Evolutionary conservation across 2,113 vertebrate genomes (phyloP), one percentile per base, ranked within the genome.

Genomic region (Psilopsiagon aurifrons): DNA sequence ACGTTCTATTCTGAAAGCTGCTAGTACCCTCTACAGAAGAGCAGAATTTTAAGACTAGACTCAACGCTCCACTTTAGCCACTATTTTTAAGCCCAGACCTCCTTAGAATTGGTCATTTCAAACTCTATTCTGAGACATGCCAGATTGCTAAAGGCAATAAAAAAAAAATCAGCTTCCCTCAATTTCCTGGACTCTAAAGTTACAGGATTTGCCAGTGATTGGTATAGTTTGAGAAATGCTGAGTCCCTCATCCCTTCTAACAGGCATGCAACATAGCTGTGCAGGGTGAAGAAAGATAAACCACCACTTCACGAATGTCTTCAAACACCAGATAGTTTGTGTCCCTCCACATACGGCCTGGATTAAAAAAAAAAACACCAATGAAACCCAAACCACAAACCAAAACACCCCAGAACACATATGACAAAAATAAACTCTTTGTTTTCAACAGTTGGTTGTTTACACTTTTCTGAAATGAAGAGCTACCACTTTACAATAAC

Each of bases 221-320:
- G 4, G 28, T 28, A 49, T 0, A 66, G 13, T 22, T 57, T 37
- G 20, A 84, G 37, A 79, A 89, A 63, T 10, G 19, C 10, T 6
- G 31, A 81, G 11, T 20, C 64, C 8, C 47, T 74, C 22, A 70
- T 31, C 24, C 31, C 8, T 69, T 90, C 29, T 62, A 86, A 80
- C 10, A 64, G 33, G 18, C 5, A 46, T 1, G 10, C 4, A 20
- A 71, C 0, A 0, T 6, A 28, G 10, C 4, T 52, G 10, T 47
- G 20, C 0, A 1, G 57, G 19, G 71, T 43, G 52, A 74, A 44
- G 43, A 28, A 37, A 35, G 8, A 11, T 23, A 49, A 63, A 67
- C 19, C 0, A 7, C 6, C 8, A 64, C 51, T 76, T 83, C 52
- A 67, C 18, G 24, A 59, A 1, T 28, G 39, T 17, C 39, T 68